phyloP scores from a whole-genome alignment of 2,113 vertebrate genomes.

The Melospiza melodia region DNA sequence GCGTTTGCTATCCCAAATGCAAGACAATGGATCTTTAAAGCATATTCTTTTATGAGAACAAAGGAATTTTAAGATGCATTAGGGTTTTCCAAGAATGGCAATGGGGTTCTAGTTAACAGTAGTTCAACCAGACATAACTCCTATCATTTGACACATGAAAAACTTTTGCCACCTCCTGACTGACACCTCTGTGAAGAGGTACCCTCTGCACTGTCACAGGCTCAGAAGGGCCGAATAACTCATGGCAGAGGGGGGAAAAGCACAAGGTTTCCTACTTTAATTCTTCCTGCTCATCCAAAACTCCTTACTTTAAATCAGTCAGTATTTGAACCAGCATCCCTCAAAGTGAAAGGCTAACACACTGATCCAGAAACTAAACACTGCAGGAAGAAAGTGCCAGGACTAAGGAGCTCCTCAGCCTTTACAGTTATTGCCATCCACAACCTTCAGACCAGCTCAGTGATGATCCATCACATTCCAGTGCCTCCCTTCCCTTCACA shows the following conservation, averaged over 20 bases:
- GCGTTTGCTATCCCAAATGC: background rate
- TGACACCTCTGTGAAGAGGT: background rate
- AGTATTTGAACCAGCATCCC: background rate
- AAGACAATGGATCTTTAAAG: background rate
- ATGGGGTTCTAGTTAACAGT: background rate
- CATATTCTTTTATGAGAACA: background rate
- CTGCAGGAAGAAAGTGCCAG: background rate
- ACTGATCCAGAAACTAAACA: background rate
- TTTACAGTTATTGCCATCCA: background rate
- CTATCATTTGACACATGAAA: background rate
- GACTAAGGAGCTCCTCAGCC: background rate
- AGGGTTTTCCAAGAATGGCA: background rate
- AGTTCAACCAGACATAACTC: background rate
- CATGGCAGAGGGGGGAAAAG: background rate
- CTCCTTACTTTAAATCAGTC: background rate
- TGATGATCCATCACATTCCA: fast-evolving
- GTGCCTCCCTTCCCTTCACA: background rate
- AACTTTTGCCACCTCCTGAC: background rate
- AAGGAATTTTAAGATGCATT: background rate
- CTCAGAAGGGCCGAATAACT: background rate
- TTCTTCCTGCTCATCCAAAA: background rate
- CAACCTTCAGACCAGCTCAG: background rate
- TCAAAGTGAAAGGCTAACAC: background rate
- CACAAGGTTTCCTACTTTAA: background rate
- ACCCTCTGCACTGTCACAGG: background rate